Base-by-base conservation (phyloP, 2,113 vertebrate species). In the Larimichthys polyactis region DNA sequence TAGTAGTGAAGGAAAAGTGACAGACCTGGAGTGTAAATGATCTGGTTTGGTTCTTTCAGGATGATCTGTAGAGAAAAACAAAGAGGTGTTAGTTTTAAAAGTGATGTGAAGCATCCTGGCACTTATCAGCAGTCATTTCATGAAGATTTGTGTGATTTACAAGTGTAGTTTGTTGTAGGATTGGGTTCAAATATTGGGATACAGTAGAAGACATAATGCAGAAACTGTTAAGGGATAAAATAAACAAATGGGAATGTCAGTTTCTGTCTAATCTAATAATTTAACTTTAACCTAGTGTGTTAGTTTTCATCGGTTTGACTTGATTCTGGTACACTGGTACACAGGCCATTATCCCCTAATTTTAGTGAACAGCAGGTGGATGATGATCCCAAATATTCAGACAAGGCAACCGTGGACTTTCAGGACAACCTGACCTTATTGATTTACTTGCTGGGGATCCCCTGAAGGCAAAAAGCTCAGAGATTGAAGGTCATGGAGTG, bases 21-120 rank as follows among this genome's bases (percentile, higher is more conserved):
- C 95, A 90, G 95, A 98, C 97, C 97, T 96, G 82, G 94, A 94
- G 81, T 93, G 95, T 52, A 94, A 95, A 83, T 91, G 95, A 54
- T 97, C 96, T 86, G 96, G 91, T 86, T 97, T 97, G 93, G 95
- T 95, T 93, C 96, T 95, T 89, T 96, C 96, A 85, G 94, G 95
- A 84, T 90, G 92, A 95, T 96, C 97, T 99, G 94, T 29, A 82
- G 92, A 94, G 79, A 60, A 49, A 77, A 86, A 71, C 46, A 84
- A 36, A 85, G 20, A 58, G 3, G 8, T 2, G 6, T 0, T 0
- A 15, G 59, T 55, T 88, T 76, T 59, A 49, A 52, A 9, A 49
- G 11, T 32, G 36, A 36, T 8, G 7, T 36, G 36, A 8, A 36
- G 36, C 15, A 76, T 51, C 36, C 32, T 36, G 43, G 4, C 0